These are phyloP conservation scores for Drosophila parvula DNA, from an alignment of 1,140 invertebrate genomes.

Conservation along the genomic window DNA sequence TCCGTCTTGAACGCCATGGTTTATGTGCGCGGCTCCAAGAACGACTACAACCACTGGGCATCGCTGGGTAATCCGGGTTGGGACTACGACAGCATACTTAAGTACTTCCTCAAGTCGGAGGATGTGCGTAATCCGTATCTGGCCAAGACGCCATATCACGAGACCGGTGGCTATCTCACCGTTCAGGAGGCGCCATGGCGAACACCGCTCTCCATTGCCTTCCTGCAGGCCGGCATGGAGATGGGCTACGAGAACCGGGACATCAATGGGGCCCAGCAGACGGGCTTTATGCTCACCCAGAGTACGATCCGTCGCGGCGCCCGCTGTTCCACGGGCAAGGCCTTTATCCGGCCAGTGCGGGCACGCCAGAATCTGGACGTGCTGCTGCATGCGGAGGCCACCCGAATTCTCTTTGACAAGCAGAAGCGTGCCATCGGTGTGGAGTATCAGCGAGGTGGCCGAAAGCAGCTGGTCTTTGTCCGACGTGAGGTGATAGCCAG, in stretches of 20 bases:
- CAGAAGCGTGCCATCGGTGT: slow-evolving; percentile 91
- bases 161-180: slow-evolving; percentile 91
- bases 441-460: slow-evolving; percentile 88
- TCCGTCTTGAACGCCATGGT: slow-evolving; percentile 97
- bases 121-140: slow-evolving; percentile 93
- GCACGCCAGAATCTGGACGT: slow-evolving; percentile 92
- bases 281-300: slow-evolving; percentile 93
- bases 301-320: slow-evolving; percentile 93
- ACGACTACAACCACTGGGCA: slow-evolving; percentile 97
- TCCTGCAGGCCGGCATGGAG: slow-evolving; percentile 91
- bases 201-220: slow-evolving; percentile 91
- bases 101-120: slow-evolving; percentile 95
- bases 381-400: slow-evolving; percentile 91
- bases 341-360: slow-evolving; percentile 92
- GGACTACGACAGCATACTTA: slow-evolving; percentile 94
- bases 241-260: slow-evolving; percentile 92
- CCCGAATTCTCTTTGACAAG: slow-evolving; percentile 88
- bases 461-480: slow-evolving; percentile 87
- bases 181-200: slow-evolving; percentile 93
- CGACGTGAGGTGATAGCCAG: slow-evolving; percentile 92
- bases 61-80: slow-evolving; percentile 93
- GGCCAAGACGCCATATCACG: slow-evolving; percentile 89
- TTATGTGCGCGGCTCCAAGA: slow-evolving; percentile 95
- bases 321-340: slow-evolving; percentile 94
- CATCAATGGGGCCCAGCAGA: slow-evolving; percentile 92